Conservation (phyloP, 2,888 invertebrate genomes). For the Drosophila quasianomalipes region DNA sequence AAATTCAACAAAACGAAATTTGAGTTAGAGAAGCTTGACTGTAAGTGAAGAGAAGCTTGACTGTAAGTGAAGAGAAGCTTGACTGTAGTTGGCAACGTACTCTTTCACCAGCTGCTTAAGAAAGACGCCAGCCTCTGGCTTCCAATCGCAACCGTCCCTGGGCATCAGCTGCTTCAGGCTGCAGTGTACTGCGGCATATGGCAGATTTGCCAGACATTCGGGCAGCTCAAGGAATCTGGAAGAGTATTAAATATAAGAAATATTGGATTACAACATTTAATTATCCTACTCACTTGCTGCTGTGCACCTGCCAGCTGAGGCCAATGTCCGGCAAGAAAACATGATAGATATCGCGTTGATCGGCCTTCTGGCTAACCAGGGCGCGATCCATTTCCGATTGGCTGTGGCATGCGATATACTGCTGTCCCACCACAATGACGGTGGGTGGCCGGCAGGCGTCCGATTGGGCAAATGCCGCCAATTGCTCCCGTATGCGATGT, state of each 20-base stretch:
- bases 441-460: slow-evolving; percentile 27
- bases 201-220: slow-evolving; percentile 84
- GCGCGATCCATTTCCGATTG: slow-evolving; percentile 86
- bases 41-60: neutral
- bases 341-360: slow-evolving; percentile 84
- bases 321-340: slow-evolving; percentile 90
- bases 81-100: slow-evolving; percentile 83
- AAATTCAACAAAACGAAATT: neutral
- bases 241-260: neutral
- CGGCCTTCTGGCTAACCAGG: slow-evolving; percentile 77
- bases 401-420: slow-evolving; percentile 87
- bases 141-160: slow-evolving; percentile 87
- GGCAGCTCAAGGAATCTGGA: slow-evolving; percentile 86
- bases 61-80: neutral
- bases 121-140: slow-evolving; percentile 86
- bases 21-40: neutral
- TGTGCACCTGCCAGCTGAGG: slow-evolving; percentile 85
- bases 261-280: neutral
- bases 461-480: slow-evolving; percentile 55
- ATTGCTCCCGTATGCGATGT: slow-evolving; percentile 46
- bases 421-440: slow-evolving; percentile 86
- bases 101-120: slow-evolving; percentile 88
- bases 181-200: slow-evolving; percentile 88
- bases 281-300: slow-evolving; percentile 33
- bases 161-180: slow-evolving; percentile 87